Percentiles rank a stretch among this genome's conserved stretches.
These are phyloP conservation scores for Apis cerana DNA, from an alignment of 1,140 invertebrate genomes.

Conservation along the genomic window DNA sequence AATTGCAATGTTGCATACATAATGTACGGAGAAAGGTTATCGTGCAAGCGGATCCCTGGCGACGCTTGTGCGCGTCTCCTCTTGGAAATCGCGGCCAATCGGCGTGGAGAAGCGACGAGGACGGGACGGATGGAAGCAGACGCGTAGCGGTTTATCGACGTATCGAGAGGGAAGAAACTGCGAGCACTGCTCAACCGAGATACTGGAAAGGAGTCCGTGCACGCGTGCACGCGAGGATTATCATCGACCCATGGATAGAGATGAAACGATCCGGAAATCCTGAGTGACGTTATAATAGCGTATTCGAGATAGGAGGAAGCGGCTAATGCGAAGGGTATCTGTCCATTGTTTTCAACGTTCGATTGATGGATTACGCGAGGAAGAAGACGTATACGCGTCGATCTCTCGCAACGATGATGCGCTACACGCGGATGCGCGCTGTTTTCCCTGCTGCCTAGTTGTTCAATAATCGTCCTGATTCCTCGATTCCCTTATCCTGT, in stretches of 20 bases:
- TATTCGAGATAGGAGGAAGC: constrained; percentile 21
- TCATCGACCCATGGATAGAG: constrained; percentile 33
- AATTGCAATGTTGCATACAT: constrained; percentile 66
- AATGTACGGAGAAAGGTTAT: constrained; percentile 31
- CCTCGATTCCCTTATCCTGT: constrained; percentile 4
- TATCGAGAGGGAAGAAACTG: neutral
- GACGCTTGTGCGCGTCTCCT: neutral
- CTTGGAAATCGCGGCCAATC: neutral
- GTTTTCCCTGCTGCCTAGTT: neutral
- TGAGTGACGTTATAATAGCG: constrained; percentile 47
- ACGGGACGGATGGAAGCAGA: neutral
- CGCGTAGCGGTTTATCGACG: neutral
- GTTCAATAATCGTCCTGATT: constrained; percentile 20
- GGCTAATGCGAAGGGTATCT: constrained; percentile 33
- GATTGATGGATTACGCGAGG: constrained; percentile 48
- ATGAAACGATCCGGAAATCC: constrained; percentile 51
- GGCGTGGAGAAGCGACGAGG: neutral
- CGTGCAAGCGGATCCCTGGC: neutral
- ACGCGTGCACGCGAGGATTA: constrained; percentile 39
- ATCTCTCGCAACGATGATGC: constrained; percentile 5
- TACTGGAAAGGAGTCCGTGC: constrained; percentile 25
- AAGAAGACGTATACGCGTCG: constrained; percentile 36
- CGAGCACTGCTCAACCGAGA: neutral
- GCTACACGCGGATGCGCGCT: neutral
- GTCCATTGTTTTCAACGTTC: constrained; percentile 43